Evolutionary conservation across 64 coral and sea anemone species (phyloP).

Genomic region (Montipora foliosa): DNA sequence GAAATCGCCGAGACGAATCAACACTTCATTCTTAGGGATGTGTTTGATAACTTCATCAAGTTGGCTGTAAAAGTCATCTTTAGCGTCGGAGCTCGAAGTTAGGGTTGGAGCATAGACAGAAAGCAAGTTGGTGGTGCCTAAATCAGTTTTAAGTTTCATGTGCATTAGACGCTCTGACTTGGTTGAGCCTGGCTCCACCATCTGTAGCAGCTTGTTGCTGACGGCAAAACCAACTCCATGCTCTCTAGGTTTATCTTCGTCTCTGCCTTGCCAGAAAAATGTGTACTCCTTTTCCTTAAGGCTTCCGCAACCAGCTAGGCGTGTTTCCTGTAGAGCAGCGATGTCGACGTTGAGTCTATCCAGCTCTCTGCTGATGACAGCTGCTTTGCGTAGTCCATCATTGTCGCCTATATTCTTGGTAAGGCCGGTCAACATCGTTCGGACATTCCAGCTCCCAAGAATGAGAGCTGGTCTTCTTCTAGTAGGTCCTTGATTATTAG

Average conservation of each 20-base stretch:
- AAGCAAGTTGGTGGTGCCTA: background rate
- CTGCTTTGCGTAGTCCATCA: conserved; percentile 47
- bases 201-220: background rate
- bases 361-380: conserved; percentile 57
- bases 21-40: background rate
- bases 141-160: background rate
- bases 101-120: background rate
- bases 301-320: conserved; percentile 17
- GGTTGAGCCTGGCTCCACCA: background rate
- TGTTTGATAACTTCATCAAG: background rate
- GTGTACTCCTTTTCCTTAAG: conserved; percentile 56
- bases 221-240: conserved; percentile 63
- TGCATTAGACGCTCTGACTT: background rate
- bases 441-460: conserved; percentile 63
- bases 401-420: conserved; percentile 4
- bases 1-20: conserved; percentile 11
- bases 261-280: conserved; percentile 60
- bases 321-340: conserved; percentile 59
- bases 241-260: conserved; percentile 38
- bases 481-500: background rate
- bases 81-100: background rate
- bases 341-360: conserved; percentile 57
- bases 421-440: conserved; percentile 28
- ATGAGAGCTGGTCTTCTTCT: conserved; percentile 47
- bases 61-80: conserved; percentile 14